Base-by-base conservation (phyloP, 2,797 vertebrate species). In the Cossypha heuglini region DNA sequence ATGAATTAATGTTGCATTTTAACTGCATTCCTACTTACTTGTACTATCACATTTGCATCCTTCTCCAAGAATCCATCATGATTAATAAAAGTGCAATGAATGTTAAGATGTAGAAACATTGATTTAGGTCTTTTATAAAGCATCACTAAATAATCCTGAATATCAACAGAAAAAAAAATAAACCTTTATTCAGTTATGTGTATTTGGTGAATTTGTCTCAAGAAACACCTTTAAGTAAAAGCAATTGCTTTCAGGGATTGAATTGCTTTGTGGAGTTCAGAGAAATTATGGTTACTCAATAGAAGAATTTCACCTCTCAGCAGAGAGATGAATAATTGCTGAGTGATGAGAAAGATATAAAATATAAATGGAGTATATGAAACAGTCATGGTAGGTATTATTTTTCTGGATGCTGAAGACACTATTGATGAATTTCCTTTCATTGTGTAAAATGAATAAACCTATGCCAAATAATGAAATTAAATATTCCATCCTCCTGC, bases 311-410 rank as follows among this genome's bases (percentile, higher is more conserved):
- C 64, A 86, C 66, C 58, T 90, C 55, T 94, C 77, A 89, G 78
- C 67, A 93, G 62, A 91, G 88, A 77, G 78, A 83, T 87, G 51
- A 94, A 79, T 86, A 94, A 96, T 84, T 94, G 72, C 86, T 73
- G 59, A 96, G 84, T 74, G 72, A 93, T 90, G 55, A 96, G 79
- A 86, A 94, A 95, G 94, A 91, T 84, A 96, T 96, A 93, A 96
- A 96, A 97, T 96, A 96, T 94, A 96, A 96, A 96, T 95, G 77
- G 75, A 75, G 69, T 96, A 77, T 96, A 74, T 76, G 86, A 76
- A 96, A 88, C 64, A 92, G 78, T 43, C 92, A 75, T 31, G 63
- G 68, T 52, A 94, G 87, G 78, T 75, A 92, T 84, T 10, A 93
- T 93, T 96, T 37, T 96, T 95, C 94, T 88, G 69, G 72, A 89